phyloP scores from a whole-genome alignment of 1,140 invertebrate genomes.

The Magallana gigas region DNA sequence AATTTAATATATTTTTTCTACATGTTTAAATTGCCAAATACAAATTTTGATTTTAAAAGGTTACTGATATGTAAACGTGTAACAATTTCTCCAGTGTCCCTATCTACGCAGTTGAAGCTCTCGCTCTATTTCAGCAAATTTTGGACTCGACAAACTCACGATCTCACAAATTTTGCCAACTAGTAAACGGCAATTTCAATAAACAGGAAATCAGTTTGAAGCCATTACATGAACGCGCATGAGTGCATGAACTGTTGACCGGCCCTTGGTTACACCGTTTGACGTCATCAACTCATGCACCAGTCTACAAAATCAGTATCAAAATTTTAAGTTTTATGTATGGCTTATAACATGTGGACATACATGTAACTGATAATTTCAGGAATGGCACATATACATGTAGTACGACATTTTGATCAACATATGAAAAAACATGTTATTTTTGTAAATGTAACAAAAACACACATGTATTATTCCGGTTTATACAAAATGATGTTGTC shows the following conservation, averaged over 20 bases:
- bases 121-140: neutral
- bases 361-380: too few species aligned
- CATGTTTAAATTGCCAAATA: neutral
- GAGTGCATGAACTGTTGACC: slow-evolving; percentile 18
- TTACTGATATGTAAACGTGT: neutral
- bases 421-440: too few species aligned
- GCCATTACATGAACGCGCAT: neutral
- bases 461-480: too few species aligned
- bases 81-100: neutral
- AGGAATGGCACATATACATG: too few species aligned
- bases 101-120: neutral
- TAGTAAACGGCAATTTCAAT: neutral
- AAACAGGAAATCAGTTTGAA: slow-evolving; percentile 7
- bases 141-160: neutral
- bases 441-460: too few species aligned
- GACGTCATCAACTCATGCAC: slow-evolving; percentile 3
- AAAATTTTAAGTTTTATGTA: too few species aligned
- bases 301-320: too few species aligned
- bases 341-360: too few species aligned
- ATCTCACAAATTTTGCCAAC: neutral
- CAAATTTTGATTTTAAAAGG: neutral
- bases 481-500: too few species aligned
- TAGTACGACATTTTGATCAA: too few species aligned
- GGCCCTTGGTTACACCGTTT: neutral
- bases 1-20: neutral